phyloP scores from a whole-genome alignment of 2,797 vertebrate genomes.

The Taeniopygia guttata region DNA sequence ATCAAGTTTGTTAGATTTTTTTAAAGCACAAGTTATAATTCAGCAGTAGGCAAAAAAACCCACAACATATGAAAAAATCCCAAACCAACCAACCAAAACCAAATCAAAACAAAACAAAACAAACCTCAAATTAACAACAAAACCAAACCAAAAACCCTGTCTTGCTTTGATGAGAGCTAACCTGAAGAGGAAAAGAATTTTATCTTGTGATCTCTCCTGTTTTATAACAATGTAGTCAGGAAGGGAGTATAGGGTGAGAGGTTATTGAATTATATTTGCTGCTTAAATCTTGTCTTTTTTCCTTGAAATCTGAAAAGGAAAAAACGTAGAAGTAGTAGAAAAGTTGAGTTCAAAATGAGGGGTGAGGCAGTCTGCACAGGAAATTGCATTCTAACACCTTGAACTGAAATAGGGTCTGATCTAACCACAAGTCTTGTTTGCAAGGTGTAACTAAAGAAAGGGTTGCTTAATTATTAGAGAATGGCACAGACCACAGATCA shows the following conservation, averaged over 20 bases:
- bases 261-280: background rate
- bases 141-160: accelerated
- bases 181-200: background rate
- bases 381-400: background rate
- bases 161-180: background rate
- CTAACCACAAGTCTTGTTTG: background rate
- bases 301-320: background rate
- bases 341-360: background rate
- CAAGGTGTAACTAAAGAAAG: background rate
- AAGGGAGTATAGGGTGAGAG: background rate
- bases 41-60: background rate
- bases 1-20: background rate
- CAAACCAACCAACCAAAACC: background rate
- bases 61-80: accelerated
- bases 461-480: background rate
- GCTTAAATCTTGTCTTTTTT: background rate
- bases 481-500: background rate
- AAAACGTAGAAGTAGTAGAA: background rate
- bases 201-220: background rate
- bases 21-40: background rate
- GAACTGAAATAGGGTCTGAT: background rate
- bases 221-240: background rate
- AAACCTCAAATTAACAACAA: background rate
- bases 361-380: background rate
- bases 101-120: background rate